Evolutionary conservation across 2,797 vertebrate species (phyloP), one percentile per base, ranked within the genome.

Genomic region (Pseudopleuronectes americanus): DNA sequence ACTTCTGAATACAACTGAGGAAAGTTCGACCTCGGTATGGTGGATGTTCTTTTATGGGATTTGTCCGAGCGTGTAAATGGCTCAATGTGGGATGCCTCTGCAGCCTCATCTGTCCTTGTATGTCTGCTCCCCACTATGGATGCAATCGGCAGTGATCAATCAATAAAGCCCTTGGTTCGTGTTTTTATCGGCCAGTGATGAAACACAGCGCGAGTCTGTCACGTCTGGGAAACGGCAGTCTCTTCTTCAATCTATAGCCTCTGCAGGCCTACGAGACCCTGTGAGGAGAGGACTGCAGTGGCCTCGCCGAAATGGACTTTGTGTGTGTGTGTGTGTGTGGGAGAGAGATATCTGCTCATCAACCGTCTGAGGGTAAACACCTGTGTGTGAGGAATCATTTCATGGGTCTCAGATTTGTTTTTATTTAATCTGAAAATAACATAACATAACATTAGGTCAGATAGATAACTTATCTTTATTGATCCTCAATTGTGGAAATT

Each of bases 231-330:
- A 82, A 81, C 64, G 31, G 61, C 65, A 62, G 61, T 63, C 74
- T 84, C 59, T 83, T 53, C 68, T 76, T 36, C 66, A 57, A 81
- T 89, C 81, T 47, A 77, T 85, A 80, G 67, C 14, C 58, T 74
- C 81, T 21, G 19, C 59, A 80, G 71, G 55, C 52, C 55, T 57
- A 17, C 6, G 16, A 48, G 70, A 68, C 23, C 48, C 61, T 70
- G 52, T 21, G 0, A 47, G 51, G 31, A 84, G 59, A 69, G 24
- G 47, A 23, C 69, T 53, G 21, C 8, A 24, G 64, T 56, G 57
- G 47, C 45, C 31, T 58, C 58, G 77, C 74, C 66, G 68, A 77
- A 23, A 33, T 41, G 36, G 53, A 52, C 36, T 1, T 60, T 22
- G 38, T 54, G 67, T 66, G 4, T 26, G 26, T 5, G 26, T 26